Percentiles rank a stretch among this genome's conserved stretches.
Evolutionary conservation across 2,888 invertebrate genomes (phyloP).

Genomic region (Apodemia mormo): DNA sequence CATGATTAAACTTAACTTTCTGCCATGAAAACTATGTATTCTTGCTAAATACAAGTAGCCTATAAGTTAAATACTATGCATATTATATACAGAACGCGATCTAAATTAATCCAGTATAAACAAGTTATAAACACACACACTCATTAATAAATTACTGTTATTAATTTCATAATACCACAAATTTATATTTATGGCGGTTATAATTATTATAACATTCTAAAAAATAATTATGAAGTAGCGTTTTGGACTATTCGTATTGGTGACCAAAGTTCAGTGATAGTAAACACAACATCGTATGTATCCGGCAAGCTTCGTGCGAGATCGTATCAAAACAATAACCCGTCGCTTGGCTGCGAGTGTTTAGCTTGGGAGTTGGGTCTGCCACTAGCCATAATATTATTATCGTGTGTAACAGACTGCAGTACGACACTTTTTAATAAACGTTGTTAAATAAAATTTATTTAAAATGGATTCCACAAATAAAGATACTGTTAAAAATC

Average conservation of each 20-base stretch:
- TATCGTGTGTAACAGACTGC: constrained; percentile 36
- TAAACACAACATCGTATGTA: constrained; percentile 59
- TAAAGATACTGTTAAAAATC: constrained; percentile 53
- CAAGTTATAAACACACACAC: too few species aligned
- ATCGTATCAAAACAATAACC: constrained; percentile 67
- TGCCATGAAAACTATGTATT: too few species aligned
- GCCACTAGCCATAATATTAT: constrained; percentile 53
- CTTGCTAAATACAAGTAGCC: too few species aligned
- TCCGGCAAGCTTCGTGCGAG: constrained; percentile 58
- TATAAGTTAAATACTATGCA: too few species aligned
- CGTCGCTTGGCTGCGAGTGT: constrained; percentile 43
- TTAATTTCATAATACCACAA: too few species aligned
- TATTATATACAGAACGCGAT: too few species aligned
- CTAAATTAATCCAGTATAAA: too few species aligned
- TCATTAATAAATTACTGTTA: too few species aligned
- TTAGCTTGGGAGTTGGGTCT: constrained; percentile 46
- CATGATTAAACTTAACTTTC: too few species aligned
- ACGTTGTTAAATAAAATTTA: constrained; percentile 23
- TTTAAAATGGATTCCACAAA: constrained; percentile 58
- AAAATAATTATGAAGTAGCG: neutral
- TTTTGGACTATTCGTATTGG: neutral
- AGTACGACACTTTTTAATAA: constrained; percentile 10
- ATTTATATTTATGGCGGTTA: too few species aligned
- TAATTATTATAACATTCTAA: neutral
- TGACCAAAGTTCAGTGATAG: constrained; percentile 54